phyloP scores from a whole-genome alignment of 1,140 invertebrate genomes.

The Artemia franciscana region DNA sequence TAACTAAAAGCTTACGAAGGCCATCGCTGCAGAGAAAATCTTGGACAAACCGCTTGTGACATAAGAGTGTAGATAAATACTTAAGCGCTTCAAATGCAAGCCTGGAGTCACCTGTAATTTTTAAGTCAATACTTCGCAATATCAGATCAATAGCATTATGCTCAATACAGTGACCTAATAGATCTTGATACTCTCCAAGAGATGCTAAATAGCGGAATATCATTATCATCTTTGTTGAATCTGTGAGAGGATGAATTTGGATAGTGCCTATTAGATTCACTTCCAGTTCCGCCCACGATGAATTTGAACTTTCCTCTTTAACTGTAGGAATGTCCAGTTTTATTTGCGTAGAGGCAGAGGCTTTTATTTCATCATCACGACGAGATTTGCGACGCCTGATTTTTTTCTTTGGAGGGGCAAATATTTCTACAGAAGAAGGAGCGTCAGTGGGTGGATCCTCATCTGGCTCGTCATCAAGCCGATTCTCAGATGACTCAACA shows the following conservation, averaged over 20 bases:
- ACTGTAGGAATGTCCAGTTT: not conserved
- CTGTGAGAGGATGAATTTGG: constrained; percentile 62
- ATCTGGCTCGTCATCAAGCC: not conserved
- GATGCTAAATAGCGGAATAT: constrained; percentile 78
- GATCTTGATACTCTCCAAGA: constrained; percentile 91
- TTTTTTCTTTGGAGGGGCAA: not conserved
- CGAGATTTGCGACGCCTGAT: not conserved
- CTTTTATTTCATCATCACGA: not conserved
- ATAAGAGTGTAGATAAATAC: constrained; percentile 73
- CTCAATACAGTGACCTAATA: constrained; percentile 73
- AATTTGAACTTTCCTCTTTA: constrained; percentile 33
- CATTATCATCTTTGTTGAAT: constrained; percentile 66
- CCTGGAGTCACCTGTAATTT: constrained; percentile 63
- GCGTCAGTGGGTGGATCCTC: not conserved
- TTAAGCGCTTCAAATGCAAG: constrained; percentile 83
- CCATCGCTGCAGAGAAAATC: constrained; percentile 74
- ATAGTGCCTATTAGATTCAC: constrained; percentile 53
- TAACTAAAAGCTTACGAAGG: constrained; percentile 49
- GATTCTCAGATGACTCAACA: not conserved
- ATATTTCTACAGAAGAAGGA: not conserved
- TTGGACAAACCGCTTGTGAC: constrained; percentile 91
- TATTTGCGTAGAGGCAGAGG: not conserved
- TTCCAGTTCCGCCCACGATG: constrained; percentile 72
- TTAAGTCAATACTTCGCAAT: constrained; percentile 66
- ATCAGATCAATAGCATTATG: constrained; percentile 71